Evolutionary conservation across 2,888 invertebrate species (phyloP), one percentile per base, ranked within the genome.

Genomic region (Brachypalpus laphriformis): DNA sequence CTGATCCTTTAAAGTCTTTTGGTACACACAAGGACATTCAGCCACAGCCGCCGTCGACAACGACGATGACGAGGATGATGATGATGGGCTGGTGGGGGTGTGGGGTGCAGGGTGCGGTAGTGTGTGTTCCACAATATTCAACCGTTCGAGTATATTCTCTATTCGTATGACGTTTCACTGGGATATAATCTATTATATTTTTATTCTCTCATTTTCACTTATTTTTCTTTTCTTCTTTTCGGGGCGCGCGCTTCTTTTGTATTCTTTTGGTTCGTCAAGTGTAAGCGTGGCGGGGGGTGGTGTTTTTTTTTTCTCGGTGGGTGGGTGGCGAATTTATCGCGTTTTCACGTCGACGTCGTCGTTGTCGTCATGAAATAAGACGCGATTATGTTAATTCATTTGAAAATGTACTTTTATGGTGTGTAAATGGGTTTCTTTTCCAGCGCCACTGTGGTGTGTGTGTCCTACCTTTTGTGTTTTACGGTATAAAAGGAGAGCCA

Each of bases 381-480:
- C 80, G 74, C 80, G 83, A 83, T 83, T 83, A 83, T 83, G 83
- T 83, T 83, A 83, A 83, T 83, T 83, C 83, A 83, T 83, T 83
- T 80, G 74, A 75, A 83, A 80, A 80, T 83, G 63, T 80, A 75
- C 80, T 80, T 83, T 83, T 83, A 83, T 80, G 78, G 80, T 80
- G 80, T 83, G 83, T 70, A 80, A 83, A 83, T 83, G 74, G 80
- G 56, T 75, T 70, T 56, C 68, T 76, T 68, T 61, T 68, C 20
- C 56, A 47, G 66, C 22, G n/a, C 51, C 31, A 42, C 28, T 54
- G 57, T 31, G 11, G 40, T 65, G 51, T 28, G 66, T 16, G 47
- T 18, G 20, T 54, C 22, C 61, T 66, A 75, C 74, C 63, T 80
- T 75, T 59, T 40, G 49, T 59, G 57, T 49, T n/a, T n/a, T 49